Evolutionary conservation across 2,113 vertebrate genomes (phyloP).

Genomic region (Carettochelys insculpta): DNA sequence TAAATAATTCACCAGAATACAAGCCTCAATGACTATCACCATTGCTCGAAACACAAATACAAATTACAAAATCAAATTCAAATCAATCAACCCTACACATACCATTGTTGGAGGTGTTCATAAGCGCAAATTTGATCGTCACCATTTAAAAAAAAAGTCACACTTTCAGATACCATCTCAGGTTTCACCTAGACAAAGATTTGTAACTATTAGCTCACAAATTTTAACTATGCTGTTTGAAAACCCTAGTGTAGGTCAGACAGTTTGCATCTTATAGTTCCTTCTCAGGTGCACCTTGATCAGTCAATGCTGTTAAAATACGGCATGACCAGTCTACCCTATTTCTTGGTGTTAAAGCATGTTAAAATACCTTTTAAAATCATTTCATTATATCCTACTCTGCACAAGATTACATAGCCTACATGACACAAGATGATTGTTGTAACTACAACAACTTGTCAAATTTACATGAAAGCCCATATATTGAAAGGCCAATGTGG

Average conservation of each 20-base stretch:
- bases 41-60: neutral
- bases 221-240: neutral
- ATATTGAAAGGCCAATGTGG: neutral
- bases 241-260: neutral
- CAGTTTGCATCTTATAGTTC: neutral
- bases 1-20: neutral
- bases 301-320: neutral
- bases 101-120: neutral
- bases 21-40: neutral
- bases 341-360: accelerated
- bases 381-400: neutral
- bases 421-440: accelerated
- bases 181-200: neutral
- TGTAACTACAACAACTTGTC: neutral
- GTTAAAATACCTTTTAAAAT: neutral
- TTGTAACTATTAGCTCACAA: neutral
- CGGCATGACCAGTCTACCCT: neutral
- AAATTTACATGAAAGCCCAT: neutral
- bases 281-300: neutral
- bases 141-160: neutral
- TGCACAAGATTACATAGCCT: neutral
- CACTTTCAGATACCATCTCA: neutral
- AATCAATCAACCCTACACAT: neutral
- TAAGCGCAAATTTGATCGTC: neutral
- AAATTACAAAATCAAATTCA: neutral